These are phyloP conservation scores for Malacosoma neustria DNA, from an alignment of 2,888 invertebrate genomes.

Conservation along the genomic window DNA sequence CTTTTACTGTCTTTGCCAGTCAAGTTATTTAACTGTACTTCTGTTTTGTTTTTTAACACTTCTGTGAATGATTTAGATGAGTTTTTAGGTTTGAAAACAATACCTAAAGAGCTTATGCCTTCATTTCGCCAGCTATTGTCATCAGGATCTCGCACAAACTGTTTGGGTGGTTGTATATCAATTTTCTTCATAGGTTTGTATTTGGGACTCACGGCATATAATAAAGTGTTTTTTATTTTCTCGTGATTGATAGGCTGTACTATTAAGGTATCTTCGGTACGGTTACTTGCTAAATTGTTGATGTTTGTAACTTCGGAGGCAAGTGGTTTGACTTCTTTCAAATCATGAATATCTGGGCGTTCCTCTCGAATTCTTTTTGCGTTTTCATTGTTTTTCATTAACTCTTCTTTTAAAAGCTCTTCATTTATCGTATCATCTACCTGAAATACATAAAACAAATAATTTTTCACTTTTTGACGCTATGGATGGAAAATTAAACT, in stretches of 20 bases:
- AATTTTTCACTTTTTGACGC: neutral
- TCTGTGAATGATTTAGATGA: constrained; percentile 60
- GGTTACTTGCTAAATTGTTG: neutral
- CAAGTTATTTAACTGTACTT: constrained; percentile 39
- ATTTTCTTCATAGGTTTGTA: constrained; percentile 60
- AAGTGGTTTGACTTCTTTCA: constrained; percentile 5
- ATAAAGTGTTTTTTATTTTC: constrained; percentile 26
- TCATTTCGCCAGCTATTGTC: constrained; percentile 69
- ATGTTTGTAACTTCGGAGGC: constrained; percentile 1
- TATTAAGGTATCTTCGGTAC: constrained; percentile 26
- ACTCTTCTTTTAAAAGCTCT: constrained; percentile 44
- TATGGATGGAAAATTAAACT: too few relatives aligned
- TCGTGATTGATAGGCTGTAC: constrained; percentile 42
- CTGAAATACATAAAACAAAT: constrained; percentile 32
- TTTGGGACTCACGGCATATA: constrained; percentile 47
- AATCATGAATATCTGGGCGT: constrained; percentile 2
- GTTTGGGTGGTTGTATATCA: constrained; percentile 49
- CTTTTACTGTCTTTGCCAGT: constrained; percentile 37
- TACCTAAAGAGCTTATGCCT: constrained; percentile 59
- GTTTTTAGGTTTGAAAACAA: constrained; percentile 64
- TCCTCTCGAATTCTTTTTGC: constrained; percentile 19
- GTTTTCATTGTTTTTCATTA: constrained; percentile 31
- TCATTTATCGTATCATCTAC: constrained; percentile 50
- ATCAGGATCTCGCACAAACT: constrained; percentile 51
- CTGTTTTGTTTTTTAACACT: constrained; percentile 63